phyloP scores from a whole-genome alignment of 1,140 invertebrate genomes.

The Oncopeltus fasciatus region DNA sequence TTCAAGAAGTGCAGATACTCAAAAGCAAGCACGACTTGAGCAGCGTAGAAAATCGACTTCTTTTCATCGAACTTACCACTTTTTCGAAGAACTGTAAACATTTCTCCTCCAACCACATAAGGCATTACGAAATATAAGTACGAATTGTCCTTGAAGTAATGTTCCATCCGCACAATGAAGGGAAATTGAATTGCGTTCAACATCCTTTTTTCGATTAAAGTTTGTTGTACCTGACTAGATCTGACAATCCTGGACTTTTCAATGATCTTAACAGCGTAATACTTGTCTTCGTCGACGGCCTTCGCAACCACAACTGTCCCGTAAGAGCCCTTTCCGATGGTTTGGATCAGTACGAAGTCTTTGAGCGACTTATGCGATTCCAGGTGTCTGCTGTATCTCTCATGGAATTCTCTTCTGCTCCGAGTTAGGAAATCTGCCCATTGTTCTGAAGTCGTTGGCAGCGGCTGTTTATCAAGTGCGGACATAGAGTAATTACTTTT shows the following conservation, averaged over 20 bases:
- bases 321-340: slow-evolving; percentile 80
- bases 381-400: not conserved
- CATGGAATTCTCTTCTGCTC: not conserved
- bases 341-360: slow-evolving; percentile 35
- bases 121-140: slow-evolving; percentile 74
- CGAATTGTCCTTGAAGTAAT: slow-evolving; percentile 71
- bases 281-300: slow-evolving; percentile 36
- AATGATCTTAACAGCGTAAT: slow-evolving; percentile 82
- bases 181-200: slow-evolving; percentile 64
- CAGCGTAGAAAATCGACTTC: slow-evolving; percentile 77
- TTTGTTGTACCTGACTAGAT: slow-evolving; percentile 73
- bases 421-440: no score
- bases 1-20: slow-evolving; percentile 88
- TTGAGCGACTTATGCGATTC: not conserved
- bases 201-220: slow-evolving; percentile 72
- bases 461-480: no score
- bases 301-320: slow-evolving; percentile 73
- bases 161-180: slow-evolving; percentile 69
- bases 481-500: no score
- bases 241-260: slow-evolving; percentile 76
- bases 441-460: no score
- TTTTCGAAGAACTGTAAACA: slow-evolving; percentile 62
- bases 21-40: slow-evolving; percentile 78
- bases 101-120: slow-evolving; percentile 65
- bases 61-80: slow-evolving; percentile 62